Conservation (phyloP, 2,797 vertebrate species). For the Passerculus sandwichensis region DNA sequence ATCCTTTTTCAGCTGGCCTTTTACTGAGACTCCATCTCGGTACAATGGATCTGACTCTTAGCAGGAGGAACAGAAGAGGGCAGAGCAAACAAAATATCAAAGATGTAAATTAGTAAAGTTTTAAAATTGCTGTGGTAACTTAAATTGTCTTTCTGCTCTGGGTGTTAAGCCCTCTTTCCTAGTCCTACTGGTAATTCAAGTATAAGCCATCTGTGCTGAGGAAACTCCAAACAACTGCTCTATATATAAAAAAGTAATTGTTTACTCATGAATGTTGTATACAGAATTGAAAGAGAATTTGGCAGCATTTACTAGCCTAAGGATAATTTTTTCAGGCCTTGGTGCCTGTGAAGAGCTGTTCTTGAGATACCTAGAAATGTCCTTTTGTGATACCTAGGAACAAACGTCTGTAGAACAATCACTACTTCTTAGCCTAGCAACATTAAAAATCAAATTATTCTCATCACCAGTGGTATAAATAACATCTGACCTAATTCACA, state of each 20-base stretch:
- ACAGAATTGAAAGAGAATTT: neutral
- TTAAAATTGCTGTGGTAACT: neutral
- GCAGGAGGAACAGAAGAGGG: neutral
- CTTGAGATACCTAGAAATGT: neutral
- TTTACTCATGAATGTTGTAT: neutral
- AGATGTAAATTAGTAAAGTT: neutral
- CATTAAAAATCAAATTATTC: conserved; percentile 24
- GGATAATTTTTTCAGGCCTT: conserved; percentile 36
- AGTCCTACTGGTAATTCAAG: neutral
- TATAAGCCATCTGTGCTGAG: neutral
- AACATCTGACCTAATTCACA: conserved; percentile 19
- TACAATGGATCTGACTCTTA: neutral
- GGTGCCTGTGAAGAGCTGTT: neutral
- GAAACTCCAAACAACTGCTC: neutral
- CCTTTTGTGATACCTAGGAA: conserved; percentile 34
- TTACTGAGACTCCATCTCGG: fast-evolving
- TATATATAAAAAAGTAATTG: neutral
- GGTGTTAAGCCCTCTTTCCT: neutral
- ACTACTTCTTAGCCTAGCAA: conserved; percentile 19
- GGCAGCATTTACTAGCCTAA: neutral
- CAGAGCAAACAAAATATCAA: neutral
- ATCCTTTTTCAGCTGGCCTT: neutral
- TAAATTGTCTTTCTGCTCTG: neutral
- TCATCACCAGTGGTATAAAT: conserved; percentile 33
- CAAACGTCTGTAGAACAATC: neutral